These are phyloP conservation scores for Nasonovia ribisnigri DNA, from an alignment of 2,888 invertebrate species.

Conservation along the genomic window DNA sequence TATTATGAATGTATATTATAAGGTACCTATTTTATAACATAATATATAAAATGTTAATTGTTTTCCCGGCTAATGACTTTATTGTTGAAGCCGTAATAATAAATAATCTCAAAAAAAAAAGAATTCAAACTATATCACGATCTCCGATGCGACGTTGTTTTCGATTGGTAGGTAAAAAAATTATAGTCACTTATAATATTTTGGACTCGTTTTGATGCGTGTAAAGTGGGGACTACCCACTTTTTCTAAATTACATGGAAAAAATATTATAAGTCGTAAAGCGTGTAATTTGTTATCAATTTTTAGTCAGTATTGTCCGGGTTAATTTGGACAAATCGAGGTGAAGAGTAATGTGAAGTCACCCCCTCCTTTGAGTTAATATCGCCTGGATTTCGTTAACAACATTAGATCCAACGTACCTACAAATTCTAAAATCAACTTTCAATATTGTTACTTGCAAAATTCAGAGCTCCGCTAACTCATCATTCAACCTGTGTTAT, in stretches of 20 bases:
- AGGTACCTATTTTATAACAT: no score
- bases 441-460: background rate
- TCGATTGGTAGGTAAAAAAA: background rate
- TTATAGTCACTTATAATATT: background rate
- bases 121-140: background rate
- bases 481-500: background rate
- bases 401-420: background rate
- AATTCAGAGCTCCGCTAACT: background rate
- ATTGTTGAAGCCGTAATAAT: no score
- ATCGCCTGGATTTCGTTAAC: background rate
- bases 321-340: background rate
- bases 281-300: background rate
- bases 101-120: no score
- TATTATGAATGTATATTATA: background rate
- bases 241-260: background rate
- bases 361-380: background rate
- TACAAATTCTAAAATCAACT: background rate
- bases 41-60: no score
- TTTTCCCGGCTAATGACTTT: no score
- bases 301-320: background rate
- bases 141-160: background rate
- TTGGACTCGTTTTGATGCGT: background rate
- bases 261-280: background rate
- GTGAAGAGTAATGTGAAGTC: no score
- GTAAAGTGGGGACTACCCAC: background rate